Evolutionary conservation across 2,888 invertebrate genomes (phyloP).

Genomic region (Byasa hedistus): DNA sequence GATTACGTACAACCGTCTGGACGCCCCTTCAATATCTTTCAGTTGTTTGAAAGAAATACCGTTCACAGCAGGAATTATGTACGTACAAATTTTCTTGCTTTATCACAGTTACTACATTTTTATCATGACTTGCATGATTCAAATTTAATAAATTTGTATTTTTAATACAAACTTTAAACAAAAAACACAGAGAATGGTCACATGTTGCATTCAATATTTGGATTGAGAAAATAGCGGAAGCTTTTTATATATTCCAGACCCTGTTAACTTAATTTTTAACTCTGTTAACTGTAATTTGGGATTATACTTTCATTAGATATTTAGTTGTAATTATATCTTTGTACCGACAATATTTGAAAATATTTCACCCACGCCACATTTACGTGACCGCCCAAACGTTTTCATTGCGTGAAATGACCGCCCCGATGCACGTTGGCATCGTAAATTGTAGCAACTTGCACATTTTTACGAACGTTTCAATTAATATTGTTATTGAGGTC

Average conservation of each 20-base stretch:
- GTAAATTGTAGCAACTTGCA: slow-evolving; percentile 32
- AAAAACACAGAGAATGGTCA: too few species aligned
- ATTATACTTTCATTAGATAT: not conserved
- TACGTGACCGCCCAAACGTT: slow-evolving; percentile 35
- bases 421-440: slow-evolving; percentile 28
- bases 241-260: too few species aligned
- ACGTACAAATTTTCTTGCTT: slow-evolving; percentile 8
- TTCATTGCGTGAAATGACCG: slow-evolving; percentile 37
- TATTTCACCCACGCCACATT: slow-evolving; percentile 30
- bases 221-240: too few species aligned
- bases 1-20: slow-evolving; percentile 39
- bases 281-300: not conserved
- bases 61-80: slow-evolving; percentile 2
- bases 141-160: not conserved
- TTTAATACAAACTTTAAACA: too few species aligned
- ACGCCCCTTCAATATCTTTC: slow-evolving; percentile 50
- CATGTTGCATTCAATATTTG: too few species aligned
- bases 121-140: not conserved
- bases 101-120: too few species aligned
- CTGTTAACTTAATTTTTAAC: too few species aligned
- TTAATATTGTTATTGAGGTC: slow-evolving; percentile 11
- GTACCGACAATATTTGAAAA: slow-evolving; percentile 25
- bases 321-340: slow-evolving; percentile 12
- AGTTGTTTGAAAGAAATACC: slow-evolving; percentile 34
- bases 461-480: slow-evolving; percentile 25